Evolutionary conservation across 2,113 vertebrate species (phyloP).

Genomic region (Accipiter cooperii): DNA sequence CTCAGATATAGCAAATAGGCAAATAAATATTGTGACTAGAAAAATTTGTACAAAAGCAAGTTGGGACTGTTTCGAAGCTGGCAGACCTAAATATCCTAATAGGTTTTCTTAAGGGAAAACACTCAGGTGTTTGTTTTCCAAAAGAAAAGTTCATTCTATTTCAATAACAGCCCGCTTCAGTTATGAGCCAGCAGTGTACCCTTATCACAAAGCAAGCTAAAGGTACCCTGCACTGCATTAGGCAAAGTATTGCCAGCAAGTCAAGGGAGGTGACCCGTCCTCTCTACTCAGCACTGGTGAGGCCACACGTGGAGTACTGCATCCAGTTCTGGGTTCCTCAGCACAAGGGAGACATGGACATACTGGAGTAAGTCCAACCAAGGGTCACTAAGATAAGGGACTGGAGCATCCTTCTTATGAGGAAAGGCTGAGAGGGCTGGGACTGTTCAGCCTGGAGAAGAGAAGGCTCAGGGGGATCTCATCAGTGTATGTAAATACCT

Average conservation of each 20-base stretch:
- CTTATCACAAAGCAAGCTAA: no score
- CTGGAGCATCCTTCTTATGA: not conserved
- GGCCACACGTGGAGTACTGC: not conserved
- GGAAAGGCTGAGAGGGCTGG: not conserved
- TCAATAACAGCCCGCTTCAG: no score
- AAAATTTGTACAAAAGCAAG: no score
- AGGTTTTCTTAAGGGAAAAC: no score
- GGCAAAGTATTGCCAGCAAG: not conserved
- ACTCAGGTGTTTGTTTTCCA: no score
- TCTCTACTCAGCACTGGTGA: not conserved
- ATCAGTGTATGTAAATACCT: not conserved
- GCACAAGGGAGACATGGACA: not conserved
- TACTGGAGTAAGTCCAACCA: not conserved
- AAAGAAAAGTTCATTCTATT: no score
- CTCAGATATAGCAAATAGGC: no score
- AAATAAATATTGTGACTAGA: no score
- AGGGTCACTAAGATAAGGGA: not conserved
- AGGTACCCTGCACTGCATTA: not conserved
- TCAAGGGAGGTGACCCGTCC: fast-evolving
- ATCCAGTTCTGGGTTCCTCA: not conserved
- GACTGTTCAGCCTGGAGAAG: not conserved
- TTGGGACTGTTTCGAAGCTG: no score
- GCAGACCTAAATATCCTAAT: no score
- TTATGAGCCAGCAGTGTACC: no score
- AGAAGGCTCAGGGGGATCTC: not conserved